Evolutionary conservation across 2,113 vertebrate genomes (phyloP).

Genomic region (Pongo abelii): DNA sequence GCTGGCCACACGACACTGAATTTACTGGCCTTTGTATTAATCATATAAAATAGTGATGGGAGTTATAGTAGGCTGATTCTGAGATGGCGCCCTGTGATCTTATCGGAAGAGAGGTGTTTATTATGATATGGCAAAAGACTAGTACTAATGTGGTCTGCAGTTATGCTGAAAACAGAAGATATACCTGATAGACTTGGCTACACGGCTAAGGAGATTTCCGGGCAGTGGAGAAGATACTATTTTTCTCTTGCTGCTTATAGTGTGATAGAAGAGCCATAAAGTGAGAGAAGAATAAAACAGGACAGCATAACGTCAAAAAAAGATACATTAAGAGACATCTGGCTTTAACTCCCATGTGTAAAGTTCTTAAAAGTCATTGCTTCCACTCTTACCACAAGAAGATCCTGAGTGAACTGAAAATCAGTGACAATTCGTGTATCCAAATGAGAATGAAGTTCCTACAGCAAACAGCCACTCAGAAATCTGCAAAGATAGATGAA

Average conservation of each 20-base stretch:
- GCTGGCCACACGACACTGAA: background rate
- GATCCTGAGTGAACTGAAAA: background rate
- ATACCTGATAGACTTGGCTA: background rate
- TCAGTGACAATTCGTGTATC: background rate
- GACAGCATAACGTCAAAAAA: background rate
- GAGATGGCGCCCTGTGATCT: background rate
- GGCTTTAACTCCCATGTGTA: background rate
- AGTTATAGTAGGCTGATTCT: background rate
- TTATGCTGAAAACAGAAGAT: background rate
- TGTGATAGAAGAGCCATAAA: background rate
- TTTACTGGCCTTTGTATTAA: background rate
- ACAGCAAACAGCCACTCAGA: rapidly evolving
- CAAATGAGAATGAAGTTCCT: background rate
- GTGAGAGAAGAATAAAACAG: background rate
- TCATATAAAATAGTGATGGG: background rate
- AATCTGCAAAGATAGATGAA: too few species aligned
- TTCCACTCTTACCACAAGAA: too few species aligned
- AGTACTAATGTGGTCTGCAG: background rate
- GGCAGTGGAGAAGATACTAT: background rate
- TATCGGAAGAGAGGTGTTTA: background rate
- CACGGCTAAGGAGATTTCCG: background rate
- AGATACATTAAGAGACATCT: too few species aligned
- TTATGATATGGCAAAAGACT: background rate
- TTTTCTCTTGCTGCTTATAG: background rate
- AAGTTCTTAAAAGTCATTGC: background rate